phyloP scores from a whole-genome alignment of 2,113 vertebrate species.

The Cyprinodon tularosa region DNA sequence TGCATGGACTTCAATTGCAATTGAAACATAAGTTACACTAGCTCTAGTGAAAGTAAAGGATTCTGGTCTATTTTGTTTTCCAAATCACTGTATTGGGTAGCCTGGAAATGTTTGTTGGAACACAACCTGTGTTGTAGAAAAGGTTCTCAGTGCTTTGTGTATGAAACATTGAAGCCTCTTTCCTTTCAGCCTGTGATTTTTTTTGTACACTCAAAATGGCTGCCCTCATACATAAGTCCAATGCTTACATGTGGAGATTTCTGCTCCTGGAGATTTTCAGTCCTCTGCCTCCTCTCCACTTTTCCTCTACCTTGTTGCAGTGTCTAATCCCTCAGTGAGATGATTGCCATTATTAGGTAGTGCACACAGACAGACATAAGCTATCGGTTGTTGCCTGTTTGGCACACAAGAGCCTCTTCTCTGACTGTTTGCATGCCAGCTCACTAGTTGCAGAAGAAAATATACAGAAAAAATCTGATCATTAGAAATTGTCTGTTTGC shows the following conservation, averaged over 20 bases:
- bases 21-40: too few species aligned
- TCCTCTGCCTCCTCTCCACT: constrained; percentile 46
- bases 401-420: constrained; percentile 45
- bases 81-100: not conserved
- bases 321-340: constrained; percentile 60
- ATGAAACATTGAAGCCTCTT: not conserved
- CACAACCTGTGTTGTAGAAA: not conserved
- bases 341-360: constrained; percentile 70
- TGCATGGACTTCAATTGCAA: too few species aligned
- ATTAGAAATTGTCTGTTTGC: constrained; percentile 11
- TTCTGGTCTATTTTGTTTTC: too few species aligned
- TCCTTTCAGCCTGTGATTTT: not conserved
- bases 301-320: constrained; percentile 27
- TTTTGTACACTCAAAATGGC: constrained; percentile 31
- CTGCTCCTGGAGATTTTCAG: constrained; percentile 29
- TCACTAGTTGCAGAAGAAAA: constrained; percentile 2
- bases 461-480: constrained; percentile 15
- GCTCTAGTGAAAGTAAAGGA: too few species aligned
- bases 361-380: constrained; percentile 29
- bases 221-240: constrained; percentile 34
- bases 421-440: constrained; percentile 60
- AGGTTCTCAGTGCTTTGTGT: not conserved
- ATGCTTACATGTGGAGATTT: constrained; percentile 35
- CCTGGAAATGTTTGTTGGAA: not conserved
- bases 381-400: constrained; percentile 63